A percentile compares a stretch with the other conserved stretches of the same genome.
These are phyloP conservation scores for Coremacera marginata DNA, from an alignment of 2,888 invertebrate species.

Conservation along the genomic window DNA sequence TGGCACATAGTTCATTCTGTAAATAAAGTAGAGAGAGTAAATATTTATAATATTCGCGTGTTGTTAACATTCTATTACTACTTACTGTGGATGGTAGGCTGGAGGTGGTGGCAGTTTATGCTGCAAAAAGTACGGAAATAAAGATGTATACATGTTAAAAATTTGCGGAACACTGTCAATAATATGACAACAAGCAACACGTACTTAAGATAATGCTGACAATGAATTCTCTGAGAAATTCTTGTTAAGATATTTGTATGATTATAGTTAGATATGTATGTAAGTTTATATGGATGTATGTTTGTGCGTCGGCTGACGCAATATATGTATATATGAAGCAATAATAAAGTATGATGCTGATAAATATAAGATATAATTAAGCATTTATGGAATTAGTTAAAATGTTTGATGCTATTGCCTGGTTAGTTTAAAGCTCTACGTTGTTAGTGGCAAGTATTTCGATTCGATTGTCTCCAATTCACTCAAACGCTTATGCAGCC, in stretches of 20 bases:
- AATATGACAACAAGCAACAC: conserved; percentile 39
- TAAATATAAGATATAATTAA: not conserved
- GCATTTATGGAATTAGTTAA: not conserved
- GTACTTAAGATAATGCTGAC: conserved; percentile 34
- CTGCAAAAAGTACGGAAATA: not conserved
- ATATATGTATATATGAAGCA: not conserved
- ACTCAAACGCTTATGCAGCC: conserved; percentile 56
- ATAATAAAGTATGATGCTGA: not conserved
- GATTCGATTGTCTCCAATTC: conserved; percentile 36
- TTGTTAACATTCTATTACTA: not conserved
- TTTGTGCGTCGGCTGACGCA: not conserved
- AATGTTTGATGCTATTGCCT: not conserved
- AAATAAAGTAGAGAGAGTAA: not conserved
- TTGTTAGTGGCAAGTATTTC: conserved; percentile 34
- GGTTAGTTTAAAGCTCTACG: conserved; percentile 10
- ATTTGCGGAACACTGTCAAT: not conserved
- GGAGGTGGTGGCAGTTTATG: conserved; percentile 30
- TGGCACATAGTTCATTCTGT: not conserved
- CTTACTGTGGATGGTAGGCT: conserved; percentile 44
- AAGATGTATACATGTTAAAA: conserved; percentile 24
- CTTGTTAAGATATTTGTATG: not conserved
- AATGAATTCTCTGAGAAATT: not conserved
- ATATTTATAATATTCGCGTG: not conserved
- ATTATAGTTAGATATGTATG: not conserved
- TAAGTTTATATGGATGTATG: not conserved